Conservation (phyloP, 2,113 vertebrate genomes). For the Scalopus aquaticus region DNA sequence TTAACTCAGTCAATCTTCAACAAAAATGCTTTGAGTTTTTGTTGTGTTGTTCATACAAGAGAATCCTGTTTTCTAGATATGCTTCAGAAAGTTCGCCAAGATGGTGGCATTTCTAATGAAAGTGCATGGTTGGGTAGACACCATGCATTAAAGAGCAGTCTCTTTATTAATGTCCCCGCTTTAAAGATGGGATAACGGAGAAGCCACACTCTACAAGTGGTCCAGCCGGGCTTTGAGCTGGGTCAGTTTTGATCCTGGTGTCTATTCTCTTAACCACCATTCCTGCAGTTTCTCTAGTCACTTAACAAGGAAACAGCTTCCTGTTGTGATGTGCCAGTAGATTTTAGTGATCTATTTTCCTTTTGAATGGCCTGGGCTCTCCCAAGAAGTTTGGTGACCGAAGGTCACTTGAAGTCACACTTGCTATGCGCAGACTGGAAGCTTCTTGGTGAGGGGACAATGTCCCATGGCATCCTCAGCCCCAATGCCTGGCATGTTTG, state of each 20-base stretch:
- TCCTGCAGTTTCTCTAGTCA: background rate
- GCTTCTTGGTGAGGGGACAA: background rate
- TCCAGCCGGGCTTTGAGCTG: background rate
- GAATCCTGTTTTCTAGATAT: too few relatives aligned
- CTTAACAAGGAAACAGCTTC: background rate
- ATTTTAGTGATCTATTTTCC: background rate
- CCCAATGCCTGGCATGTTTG: background rate
- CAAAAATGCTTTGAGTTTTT: background rate
- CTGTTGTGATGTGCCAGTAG: background rate
- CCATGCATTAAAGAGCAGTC: too few relatives aligned
- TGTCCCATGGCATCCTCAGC: background rate
- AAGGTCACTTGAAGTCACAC: background rate
- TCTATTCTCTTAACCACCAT: background rate
- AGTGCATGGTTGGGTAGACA: too few relatives aligned
- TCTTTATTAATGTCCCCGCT: background rate
- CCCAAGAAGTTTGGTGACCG: background rate
- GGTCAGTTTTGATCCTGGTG: background rate
- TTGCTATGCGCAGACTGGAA: background rate
- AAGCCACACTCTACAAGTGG: background rate
- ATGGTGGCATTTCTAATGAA: too few relatives aligned
- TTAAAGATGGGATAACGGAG: background rate
- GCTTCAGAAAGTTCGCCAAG: too few relatives aligned
- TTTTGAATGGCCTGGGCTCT: constrained; percentile 27
- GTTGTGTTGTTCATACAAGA: too few relatives aligned
- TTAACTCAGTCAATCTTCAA: background rate